Evolutionary conservation across 30 jellyfish, hydroid and myxozoan genomes (phyloP), one percentile per base, ranked within the genome.

Genomic region (Mastigias papua): DNA sequence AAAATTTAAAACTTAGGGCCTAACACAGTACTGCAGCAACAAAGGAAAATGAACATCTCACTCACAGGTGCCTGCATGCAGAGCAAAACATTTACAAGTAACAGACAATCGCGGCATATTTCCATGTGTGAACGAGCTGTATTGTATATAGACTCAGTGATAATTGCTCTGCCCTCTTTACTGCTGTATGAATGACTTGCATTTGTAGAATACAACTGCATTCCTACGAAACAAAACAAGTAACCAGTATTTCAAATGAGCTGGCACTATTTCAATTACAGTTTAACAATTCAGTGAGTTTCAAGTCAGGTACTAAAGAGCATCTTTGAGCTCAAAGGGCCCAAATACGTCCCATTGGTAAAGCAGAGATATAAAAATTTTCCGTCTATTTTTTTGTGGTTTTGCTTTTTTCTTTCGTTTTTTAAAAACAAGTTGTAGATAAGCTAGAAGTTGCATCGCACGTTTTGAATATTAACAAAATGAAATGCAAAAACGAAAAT

Each of bases 41-140:
- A 19, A 19, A 10, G 0, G 25, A 54, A 54, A 2, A 54, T 11
- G 0, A 0, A 54, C 17, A 54, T 19, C 9, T 0, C 27, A 33
- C 93, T 0, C 73, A 93, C 98, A 90, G 85, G 69, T 57, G 96
- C 28, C 46, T 81, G 73, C 34, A 88, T 51, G 32, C 89, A 81
- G 22, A 51, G 60, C 83, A 93, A 72, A 21, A 89, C 69, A 48
- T 93, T 76, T 28, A 93, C 42, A 7, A 93, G 33, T 10, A 88
- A 80, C 30, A 75, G 72, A 46, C 90, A 70, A 70, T 93, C 98
- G 0, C 98, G 88, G 88, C 98, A 87, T 8, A 93, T 72, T 69
- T 78, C 88, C 92, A 86, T 72, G n/a, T 82, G 62, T 30, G 23
- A 27, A 2, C 19, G 49, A 1, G 98, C 89, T 34, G 76, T 81